Percentiles rank a stretch among this genome's conserved stretches.
Evolutionary conservation across 2,113 vertebrate species (phyloP).

Genomic region (Andinoacara biseriatus): DNA sequence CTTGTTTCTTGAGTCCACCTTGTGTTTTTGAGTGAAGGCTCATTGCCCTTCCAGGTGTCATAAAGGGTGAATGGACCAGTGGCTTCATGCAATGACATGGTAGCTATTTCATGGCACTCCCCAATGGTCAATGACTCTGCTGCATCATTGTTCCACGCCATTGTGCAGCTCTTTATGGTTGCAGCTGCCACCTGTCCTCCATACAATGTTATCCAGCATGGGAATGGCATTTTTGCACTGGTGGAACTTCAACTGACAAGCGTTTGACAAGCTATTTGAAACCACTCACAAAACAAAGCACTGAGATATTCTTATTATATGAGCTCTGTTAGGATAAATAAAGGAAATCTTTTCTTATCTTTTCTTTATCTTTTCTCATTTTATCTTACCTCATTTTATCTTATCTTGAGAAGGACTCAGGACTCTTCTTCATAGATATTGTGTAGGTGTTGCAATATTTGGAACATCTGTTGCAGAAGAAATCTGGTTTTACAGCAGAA

Average conservation of each 20-base stretch:
- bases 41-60: conserved; percentile 71
- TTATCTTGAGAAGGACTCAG: not conserved
- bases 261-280: conserved; percentile 55
- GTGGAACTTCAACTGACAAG: conserved; percentile 55
- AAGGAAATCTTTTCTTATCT: not conserved
- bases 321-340: not conserved
- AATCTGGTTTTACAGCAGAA: conserved; percentile 5
- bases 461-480: not conserved
- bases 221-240: conserved; percentile 58
- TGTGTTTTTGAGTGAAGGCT: conserved; percentile 60
- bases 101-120: conserved; percentile 72
- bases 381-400: too few species aligned
- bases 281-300: conserved; percentile 12
- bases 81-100: conserved; percentile 74
- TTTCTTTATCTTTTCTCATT: not conserved
- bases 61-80: conserved; percentile 73
- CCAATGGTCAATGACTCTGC: conserved; percentile 74
- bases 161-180: conserved; percentile 76
- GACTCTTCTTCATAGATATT: not conserved
- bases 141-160: conserved; percentile 79
- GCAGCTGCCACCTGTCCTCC: conserved; percentile 79
- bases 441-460: conserved; percentile 1
- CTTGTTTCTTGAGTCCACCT: conserved; percentile 60
- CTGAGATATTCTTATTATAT: not conserved
- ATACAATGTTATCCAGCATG: conserved; percentile 65